phyloP scores from a whole-genome alignment of 2,797 vertebrate species.

The Remorina albescens region DNA sequence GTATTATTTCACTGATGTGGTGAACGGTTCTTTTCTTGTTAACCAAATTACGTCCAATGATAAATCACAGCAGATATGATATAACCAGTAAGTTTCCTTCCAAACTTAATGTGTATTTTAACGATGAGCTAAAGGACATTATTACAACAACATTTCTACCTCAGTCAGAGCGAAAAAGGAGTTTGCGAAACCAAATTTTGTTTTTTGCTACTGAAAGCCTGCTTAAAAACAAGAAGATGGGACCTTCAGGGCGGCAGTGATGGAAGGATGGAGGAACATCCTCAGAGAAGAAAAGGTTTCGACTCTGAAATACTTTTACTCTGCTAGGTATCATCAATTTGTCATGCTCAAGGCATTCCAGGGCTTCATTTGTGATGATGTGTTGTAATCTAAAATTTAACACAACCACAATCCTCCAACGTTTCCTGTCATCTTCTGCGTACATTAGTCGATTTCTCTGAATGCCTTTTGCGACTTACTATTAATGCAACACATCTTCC shows the following conservation, averaged over 20 bases:
- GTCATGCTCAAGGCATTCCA: not conserved
- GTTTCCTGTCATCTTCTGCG: not conserved
- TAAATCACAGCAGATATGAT: not conserved
- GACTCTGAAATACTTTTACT: not conserved
- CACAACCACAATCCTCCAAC: not conserved
- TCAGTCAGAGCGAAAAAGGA: not conserved
- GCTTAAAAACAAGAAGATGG: no score
- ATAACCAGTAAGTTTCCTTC: not conserved
- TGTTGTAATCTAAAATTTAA: not conserved
- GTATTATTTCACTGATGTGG: no score
- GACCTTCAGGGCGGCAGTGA: not conserved
- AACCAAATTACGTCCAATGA: not conserved
- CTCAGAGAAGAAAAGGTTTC: not conserved
- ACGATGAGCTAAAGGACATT: no score
- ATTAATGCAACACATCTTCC: not conserved
- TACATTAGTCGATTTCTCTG: not conserved
- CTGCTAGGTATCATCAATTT: not conserved
- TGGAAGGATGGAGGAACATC: not conserved
- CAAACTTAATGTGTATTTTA: not conserved
- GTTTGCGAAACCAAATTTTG: no score
- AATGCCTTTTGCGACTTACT: conserved; percentile 16
- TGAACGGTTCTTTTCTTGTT: not conserved
- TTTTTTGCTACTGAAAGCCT: not conserved
- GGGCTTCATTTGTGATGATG: not conserved
- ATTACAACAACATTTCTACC: not conserved